Evolutionary conservation across 2,888 invertebrate species (phyloP).

Genomic region (Orthosia cruda): DNA sequence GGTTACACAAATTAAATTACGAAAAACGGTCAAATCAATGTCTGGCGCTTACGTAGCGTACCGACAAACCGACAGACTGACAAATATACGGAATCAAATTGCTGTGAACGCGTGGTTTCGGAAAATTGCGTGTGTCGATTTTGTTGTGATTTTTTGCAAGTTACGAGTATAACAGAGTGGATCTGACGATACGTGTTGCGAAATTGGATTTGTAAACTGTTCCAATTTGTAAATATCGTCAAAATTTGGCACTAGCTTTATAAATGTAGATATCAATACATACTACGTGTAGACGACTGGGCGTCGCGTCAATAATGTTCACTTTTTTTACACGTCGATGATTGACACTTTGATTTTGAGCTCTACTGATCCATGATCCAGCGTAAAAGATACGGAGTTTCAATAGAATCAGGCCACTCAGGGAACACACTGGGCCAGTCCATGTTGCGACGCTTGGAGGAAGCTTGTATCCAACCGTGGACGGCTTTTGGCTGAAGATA

Average conservation of each 20-base stretch:
- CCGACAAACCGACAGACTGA: slow-evolving; percentile 58
- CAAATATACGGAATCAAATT: slow-evolving; percentile 70
- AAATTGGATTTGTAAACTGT: slow-evolving; percentile 39
- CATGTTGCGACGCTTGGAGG: background rate
- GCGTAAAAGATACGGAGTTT: background rate
- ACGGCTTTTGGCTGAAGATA: background rate
- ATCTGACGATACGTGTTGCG: slow-evolving; percentile 3
- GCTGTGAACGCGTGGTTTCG: slow-evolving; percentile 61
- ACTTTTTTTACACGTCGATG: too few species aligned
- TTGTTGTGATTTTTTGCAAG: slow-evolving; percentile 50
- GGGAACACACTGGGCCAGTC: background rate
- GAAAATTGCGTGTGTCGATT: slow-evolving; percentile 56
- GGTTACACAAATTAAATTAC: slow-evolving; percentile 80
- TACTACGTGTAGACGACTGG: too few species aligned
- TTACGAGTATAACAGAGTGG: slow-evolving; percentile 38
- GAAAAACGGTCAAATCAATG: slow-evolving; percentile 79
- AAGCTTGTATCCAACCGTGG: background rate
- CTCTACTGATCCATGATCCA: too few species aligned
- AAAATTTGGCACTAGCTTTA: background rate
- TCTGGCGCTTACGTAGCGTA: slow-evolving; percentile 72
- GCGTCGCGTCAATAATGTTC: too few species aligned
- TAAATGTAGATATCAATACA: background rate
- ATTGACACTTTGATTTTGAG: too few species aligned
- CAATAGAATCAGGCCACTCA: background rate
- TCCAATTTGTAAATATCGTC: background rate